Percentiles rank a stretch among this genome's conserved stretches.
These are phyloP conservation scores for Apodemus agrarius DNA, from an alignment of 2,797 vertebrate species.

Conservation along the genomic window DNA sequence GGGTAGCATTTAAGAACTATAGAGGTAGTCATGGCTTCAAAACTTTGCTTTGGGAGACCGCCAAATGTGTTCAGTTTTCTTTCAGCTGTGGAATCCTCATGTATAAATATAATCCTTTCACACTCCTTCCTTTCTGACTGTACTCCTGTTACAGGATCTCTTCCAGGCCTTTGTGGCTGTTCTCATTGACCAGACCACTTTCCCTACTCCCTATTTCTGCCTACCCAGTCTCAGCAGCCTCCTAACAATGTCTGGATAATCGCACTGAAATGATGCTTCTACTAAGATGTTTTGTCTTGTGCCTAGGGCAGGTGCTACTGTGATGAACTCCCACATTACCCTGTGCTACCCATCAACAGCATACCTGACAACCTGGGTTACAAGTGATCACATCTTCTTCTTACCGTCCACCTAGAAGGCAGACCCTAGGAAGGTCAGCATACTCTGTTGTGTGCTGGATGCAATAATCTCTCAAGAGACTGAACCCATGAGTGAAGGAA, in stretches of 20 bases:
- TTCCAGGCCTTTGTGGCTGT: neutral
- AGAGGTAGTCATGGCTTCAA: neutral
- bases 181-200: neutral
- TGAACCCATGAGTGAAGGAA: neutral
- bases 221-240: neutral
- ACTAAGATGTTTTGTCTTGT: neutral
- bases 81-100: neutral
- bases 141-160: neutral
- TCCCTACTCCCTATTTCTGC: neutral
- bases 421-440: neutral
- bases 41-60: slow-evolving; percentile 31
- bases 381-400: neutral
- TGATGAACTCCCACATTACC: neutral
- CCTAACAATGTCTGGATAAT: neutral
- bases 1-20: slow-evolving; percentile 11
- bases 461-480: neutral
- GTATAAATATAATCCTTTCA: neutral
- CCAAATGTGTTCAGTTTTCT: slow-evolving; percentile 46
- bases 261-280: neutral
- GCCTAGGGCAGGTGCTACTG: neutral
- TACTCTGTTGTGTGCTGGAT: too few species aligned
- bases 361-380: neutral
- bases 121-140: neutral
- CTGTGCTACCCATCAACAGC: neutral
- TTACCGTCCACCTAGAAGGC: neutral